Percentiles rank a stretch among this genome's conserved stretches.
Evolutionary conservation across 2,888 invertebrate species (phyloP).

Genomic region (Ellobium chinense): DNA sequence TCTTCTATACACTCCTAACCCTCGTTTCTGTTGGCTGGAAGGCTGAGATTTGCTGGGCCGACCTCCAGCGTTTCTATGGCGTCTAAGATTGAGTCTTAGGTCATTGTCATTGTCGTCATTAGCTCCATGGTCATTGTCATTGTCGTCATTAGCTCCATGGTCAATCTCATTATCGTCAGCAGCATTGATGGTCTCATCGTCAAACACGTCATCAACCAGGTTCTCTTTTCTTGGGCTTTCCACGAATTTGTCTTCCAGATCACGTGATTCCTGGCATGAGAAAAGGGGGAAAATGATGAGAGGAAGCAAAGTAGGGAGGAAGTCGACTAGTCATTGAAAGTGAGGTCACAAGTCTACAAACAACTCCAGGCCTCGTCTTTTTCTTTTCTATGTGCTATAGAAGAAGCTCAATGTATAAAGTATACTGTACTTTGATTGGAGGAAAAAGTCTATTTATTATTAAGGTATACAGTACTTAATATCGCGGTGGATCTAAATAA

Average conservation of each 20-base stretch:
- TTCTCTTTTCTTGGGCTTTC: slow-evolving; percentile 32
- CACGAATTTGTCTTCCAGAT: slow-evolving; percentile 60
- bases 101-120: not conserved
- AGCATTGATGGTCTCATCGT: not conserved
- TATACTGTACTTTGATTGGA: no score
- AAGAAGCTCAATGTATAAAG: no score
- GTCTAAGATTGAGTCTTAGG: not conserved
- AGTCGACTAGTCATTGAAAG: no score
- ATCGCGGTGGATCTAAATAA: no score
- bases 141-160: not conserved
- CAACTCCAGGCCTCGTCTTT: no score
- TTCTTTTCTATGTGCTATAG: no score
- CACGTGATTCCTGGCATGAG: slow-evolving; percentile 56
- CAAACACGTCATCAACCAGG: not conserved
- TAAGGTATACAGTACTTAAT: no score
- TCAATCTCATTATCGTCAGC: not conserved
- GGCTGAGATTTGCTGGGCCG: slow-evolving; percentile 12
- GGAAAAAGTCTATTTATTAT: no score
- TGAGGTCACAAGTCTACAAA: no score
- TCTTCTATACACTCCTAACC: not conserved
- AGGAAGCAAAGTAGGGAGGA: slow-evolving; percentile 54
- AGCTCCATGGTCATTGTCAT: not conserved
- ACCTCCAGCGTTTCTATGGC: not conserved
- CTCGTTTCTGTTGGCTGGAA: not conserved
- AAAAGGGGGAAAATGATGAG: slow-evolving; percentile 59